Conservation (phyloP, 92 coral and sea anemone genomes). For the Palythoa grandiflora region DNA sequence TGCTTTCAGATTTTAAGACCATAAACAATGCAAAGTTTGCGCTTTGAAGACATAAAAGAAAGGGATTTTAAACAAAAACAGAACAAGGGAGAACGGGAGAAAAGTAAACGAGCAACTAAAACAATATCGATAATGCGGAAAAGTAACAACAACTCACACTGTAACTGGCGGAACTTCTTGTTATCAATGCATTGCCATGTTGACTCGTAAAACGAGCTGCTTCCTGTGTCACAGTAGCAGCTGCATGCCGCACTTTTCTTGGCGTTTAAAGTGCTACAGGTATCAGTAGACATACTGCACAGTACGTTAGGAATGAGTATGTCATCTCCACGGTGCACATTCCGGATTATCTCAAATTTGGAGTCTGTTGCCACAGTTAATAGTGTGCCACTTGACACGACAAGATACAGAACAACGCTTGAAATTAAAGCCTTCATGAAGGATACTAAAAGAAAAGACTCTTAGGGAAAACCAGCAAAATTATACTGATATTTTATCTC, state of each 20-base stretch:
- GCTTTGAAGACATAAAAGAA: no score
- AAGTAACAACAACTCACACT: not conserved
- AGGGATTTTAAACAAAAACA: no score
- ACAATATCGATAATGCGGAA: no score
- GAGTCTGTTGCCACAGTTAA: not conserved
- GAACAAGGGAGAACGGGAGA: no score
- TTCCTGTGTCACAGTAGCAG: not conserved
- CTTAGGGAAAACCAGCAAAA: no score
- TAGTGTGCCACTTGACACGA: not conserved
- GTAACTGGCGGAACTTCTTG: not conserved
- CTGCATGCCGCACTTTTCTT: constrained; percentile 11
- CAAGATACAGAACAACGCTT: not conserved
- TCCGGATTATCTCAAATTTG: constrained; percentile 13
- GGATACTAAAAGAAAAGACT: no score
- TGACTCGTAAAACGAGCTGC: constrained; percentile 25
- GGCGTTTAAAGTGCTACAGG: not conserved
- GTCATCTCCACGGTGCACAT: constrained; percentile 3
- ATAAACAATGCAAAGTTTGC: no score
- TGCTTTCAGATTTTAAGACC: no score
- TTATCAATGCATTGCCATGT: constrained; percentile 11
- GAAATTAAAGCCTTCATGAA: no score
- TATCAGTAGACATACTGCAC: not conserved
- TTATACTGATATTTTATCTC: no score
- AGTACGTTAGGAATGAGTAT: constrained; percentile 16
- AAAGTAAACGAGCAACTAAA: no score